Percentiles rank a stretch among this genome's conserved stretches.
phyloP scores from a whole-genome alignment of 1,140 invertebrate genomes.

The Drosophila pectinifera region DNA sequence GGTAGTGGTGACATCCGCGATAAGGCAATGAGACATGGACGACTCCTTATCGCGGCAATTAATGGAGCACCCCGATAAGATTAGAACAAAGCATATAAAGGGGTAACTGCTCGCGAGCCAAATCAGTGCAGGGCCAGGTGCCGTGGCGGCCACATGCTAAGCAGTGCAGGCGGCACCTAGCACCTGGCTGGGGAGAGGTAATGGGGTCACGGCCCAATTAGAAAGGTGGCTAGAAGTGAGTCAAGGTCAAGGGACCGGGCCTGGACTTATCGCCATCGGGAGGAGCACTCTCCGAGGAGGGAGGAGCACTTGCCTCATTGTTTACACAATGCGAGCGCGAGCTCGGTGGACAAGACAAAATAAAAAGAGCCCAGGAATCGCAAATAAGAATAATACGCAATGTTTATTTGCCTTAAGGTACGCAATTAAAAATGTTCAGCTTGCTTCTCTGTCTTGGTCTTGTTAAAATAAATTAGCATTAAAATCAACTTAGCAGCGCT shows the following conservation, averaged over 20 bases:
- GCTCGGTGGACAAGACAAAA: conserved; percentile 60
- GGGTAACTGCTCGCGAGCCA: conserved; percentile 10
- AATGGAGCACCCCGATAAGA: conserved; percentile 57
- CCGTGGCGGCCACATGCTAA: conserved; percentile 15
- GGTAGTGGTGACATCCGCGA: conserved; percentile 23
- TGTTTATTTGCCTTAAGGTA: conserved; percentile 70
- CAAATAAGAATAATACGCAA: conserved; percentile 62
- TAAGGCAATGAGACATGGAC: conserved; percentile 28
- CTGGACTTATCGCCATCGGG: conserved; percentile 3
- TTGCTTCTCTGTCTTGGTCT: conserved; percentile 50
- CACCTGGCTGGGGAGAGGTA: not conserved
- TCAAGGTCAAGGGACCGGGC: conserved; percentile 24
- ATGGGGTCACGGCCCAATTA: conserved; percentile 30
- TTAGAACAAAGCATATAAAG: conserved; percentile 22
- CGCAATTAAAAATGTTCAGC: conserved; percentile 59
- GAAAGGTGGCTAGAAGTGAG: conserved; percentile 13
- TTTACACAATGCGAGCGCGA: not conserved
- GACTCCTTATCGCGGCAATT: conserved; percentile 62
- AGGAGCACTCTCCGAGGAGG: not conserved
- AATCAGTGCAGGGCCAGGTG: conserved; percentile 62
- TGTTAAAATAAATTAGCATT: conserved; percentile 69
- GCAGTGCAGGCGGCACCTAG: not conserved
- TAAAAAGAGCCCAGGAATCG: conserved; percentile 50
- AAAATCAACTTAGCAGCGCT: conserved; percentile 71
- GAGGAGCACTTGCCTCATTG: not conserved